phyloP scores from a whole-genome alignment of 2,113 vertebrate genomes.

The Bujurquina vittata region DNA sequence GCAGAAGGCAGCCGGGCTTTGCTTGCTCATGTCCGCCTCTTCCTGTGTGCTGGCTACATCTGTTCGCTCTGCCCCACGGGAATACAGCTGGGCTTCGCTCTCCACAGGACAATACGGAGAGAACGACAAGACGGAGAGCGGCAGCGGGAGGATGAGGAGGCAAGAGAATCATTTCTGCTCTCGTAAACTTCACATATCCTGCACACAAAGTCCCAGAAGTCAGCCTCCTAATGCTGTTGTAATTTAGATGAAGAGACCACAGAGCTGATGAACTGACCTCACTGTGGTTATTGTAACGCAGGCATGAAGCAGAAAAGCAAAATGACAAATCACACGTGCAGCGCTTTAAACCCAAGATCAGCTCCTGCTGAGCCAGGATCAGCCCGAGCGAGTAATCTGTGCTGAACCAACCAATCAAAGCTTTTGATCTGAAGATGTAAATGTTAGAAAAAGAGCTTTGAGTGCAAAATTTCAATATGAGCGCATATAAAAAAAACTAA shows the following conservation, averaged over 20 bases:
- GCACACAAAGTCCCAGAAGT: slow-evolving; percentile 43
- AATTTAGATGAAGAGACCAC: slow-evolving; percentile 22
- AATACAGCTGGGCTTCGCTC: slow-evolving; percentile 78
- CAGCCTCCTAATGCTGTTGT: slow-evolving; percentile 12
- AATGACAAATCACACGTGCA: slow-evolving; percentile 17
- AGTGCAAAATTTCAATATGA: too few relatives aligned
- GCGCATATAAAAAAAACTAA: too few relatives aligned
- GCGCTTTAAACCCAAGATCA: neutral
- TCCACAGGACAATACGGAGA: slow-evolving; percentile 67
- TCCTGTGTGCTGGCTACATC: slow-evolving; percentile 69
- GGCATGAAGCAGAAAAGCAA: slow-evolving; percentile 30
- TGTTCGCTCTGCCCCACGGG: slow-evolving; percentile 73
- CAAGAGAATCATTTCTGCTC: slow-evolving; percentile 61
- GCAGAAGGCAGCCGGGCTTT: slow-evolving; percentile 35
- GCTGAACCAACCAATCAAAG: too few relatives aligned
- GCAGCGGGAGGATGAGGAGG: slow-evolving; percentile 12
- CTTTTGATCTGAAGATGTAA: too few relatives aligned
- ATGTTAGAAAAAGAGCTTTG: too few relatives aligned
- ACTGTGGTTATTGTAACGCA: slow-evolving; percentile 11
- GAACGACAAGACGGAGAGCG: slow-evolving; percentile 1
- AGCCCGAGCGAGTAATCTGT: too few relatives aligned
- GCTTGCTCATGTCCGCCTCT: slow-evolving; percentile 48
- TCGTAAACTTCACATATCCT: slow-evolving; percentile 58
- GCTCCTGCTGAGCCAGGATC: too few relatives aligned
- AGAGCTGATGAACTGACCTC: neutral